A percentile compares a stretch with the other conserved stretches of the same genome.
Evolutionary conservation across 2,888 invertebrate species (phyloP).

Genomic region (Galeopsomyia nigrocyanea): DNA sequence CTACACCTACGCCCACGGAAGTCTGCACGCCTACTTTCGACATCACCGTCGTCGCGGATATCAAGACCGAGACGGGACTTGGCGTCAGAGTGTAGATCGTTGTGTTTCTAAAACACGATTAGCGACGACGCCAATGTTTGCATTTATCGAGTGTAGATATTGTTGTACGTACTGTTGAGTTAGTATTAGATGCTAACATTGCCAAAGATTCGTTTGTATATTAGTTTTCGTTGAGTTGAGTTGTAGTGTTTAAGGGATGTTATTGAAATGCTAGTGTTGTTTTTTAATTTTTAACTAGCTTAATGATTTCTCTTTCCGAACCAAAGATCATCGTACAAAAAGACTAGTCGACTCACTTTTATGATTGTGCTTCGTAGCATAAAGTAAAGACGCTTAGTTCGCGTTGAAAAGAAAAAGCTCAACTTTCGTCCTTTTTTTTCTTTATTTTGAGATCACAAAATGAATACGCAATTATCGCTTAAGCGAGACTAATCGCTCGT

Average conservation of each 20-base stretch:
- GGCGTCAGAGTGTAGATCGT: slow-evolving; percentile 59
- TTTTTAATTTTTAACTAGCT: no score
- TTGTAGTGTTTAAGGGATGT: no score
- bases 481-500: neutral
- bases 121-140: no score
- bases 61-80: slow-evolving; percentile 57
- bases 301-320: neutral
- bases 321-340: no score
- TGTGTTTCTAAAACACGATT: neutral
- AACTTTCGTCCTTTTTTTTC: slow-evolving; percentile 2
- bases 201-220: slow-evolving; percentile 4
- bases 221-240: no score
- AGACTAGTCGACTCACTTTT: no score
- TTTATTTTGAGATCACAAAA: neutral
- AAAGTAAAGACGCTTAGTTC: neutral
- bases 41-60: slow-evolving; percentile 58
- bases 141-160: slow-evolving; percentile 6
- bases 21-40: slow-evolving; percentile 64
- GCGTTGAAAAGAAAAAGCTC: neutral
- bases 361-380: no score
- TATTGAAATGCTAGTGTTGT: no score
- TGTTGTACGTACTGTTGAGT: slow-evolving; percentile 4
- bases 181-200: slow-evolving; percentile 19
- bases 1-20: slow-evolving; percentile 61
- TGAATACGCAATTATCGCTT: neutral